phyloP scores from a whole-genome alignment of 2,113 vertebrate genomes.

The Hepsetus odoe region DNA sequence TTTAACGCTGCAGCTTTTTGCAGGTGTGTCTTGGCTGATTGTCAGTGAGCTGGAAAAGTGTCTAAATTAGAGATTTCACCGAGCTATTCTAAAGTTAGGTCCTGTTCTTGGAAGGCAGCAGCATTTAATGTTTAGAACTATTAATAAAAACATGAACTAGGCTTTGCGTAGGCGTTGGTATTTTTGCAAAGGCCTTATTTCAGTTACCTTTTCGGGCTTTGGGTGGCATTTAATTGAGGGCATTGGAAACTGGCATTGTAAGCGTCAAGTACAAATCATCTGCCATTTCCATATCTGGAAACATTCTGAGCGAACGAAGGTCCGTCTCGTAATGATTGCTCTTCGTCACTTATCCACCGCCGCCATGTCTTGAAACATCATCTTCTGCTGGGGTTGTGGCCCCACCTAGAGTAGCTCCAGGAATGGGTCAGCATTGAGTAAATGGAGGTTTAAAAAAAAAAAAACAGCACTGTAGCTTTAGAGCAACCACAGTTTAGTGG shows the following conservation, averaged over 20 bases:
- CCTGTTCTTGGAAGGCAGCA: neutral
- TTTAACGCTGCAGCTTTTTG: too few relatives aligned
- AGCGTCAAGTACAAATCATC: neutral
- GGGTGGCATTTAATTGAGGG: neutral
- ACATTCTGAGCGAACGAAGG: neutral
- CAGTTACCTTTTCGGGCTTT: neutral
- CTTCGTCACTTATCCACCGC: neutral
- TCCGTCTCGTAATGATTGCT: neutral
- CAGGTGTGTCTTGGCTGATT: too few relatives aligned
- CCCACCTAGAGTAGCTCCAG: neutral
- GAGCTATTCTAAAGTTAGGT: too few relatives aligned
- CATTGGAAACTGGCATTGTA: neutral
- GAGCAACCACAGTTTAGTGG: neutral
- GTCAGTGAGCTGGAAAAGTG: too few relatives aligned
- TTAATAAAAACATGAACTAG: neutral
- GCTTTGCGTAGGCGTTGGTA: slow-evolving; percentile 2
- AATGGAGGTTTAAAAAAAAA: neutral
- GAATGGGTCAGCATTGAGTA: slow-evolving; percentile 3
- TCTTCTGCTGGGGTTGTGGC: neutral
- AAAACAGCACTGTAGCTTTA: slow-evolving; percentile 17
- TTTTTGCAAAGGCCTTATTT: neutral
- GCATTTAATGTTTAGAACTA: neutral
- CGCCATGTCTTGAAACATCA: neutral
- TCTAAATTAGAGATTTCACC: too few relatives aligned
- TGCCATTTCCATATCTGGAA: neutral